Base-by-base conservation (phyloP, 2,113 vertebrate species). In the Rhizomys pruinosus region DNA sequence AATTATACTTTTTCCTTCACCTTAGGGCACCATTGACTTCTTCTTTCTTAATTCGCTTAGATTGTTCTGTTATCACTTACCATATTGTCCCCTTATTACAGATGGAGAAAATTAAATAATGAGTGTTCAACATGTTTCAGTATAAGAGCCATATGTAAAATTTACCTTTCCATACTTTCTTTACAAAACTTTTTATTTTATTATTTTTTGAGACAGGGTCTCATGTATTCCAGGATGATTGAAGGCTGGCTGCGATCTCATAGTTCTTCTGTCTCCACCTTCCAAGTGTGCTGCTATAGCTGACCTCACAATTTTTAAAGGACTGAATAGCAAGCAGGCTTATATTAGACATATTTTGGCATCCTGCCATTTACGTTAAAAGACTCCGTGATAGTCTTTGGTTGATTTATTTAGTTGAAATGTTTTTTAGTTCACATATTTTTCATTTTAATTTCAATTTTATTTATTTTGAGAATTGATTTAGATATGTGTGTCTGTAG, bases 281-380 rank as follows among this genome's bases (percentile, higher is more conserved):
- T 17, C 9, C 39, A 4, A 12, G 23, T 73, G 39, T 13, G 27
- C 39, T 19, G 42, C 23, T 73, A 42, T 39, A 19, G 19, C 37
- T 13, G 11, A 23, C 23, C 71, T 73, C 37, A 73, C 4, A 42
- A 27, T 42, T 32, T 71, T 87, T 69, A 74, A 80, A 32, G 39
- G 52, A 20, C 4, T 66, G 66, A 59, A 77, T 85, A 63, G 47
- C 10, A 89, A 63, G 47, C 10, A 89, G 42, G 7, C 19, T 19
- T 39, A 4, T 42, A 34, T 84, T 85, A 85, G n/a, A 29, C 13
- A 34, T 68, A 66, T 12, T 76, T 84, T 77, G 68, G 8, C 2
- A 7, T 76, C 34, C 63, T 80, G 79, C 87, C 79, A 89, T 84
- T 85, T 90, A 76, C 13, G 29, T 86, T 81, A 84, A 92, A 55